Evolutionary conservation across 2,888 invertebrate genomes (phyloP).

Genomic region (Phaonia tiefii): DNA sequence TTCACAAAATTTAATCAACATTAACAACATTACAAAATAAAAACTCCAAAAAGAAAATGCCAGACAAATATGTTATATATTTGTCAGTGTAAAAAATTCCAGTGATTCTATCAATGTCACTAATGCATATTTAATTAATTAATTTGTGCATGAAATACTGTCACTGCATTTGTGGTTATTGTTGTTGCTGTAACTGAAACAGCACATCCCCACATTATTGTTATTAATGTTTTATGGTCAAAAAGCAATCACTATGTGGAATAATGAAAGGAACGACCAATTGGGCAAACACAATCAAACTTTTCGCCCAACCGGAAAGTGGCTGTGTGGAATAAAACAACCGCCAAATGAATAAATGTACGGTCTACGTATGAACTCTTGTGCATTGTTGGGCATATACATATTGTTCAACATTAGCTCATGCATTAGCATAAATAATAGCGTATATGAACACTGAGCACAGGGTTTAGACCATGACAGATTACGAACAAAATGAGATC

Average conservation of each 20-base stretch:
- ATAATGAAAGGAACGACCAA: conserved; percentile 15
- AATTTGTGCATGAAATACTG: conserved; percentile 51
- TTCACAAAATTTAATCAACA: too few relatives aligned
- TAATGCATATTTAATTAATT: conserved; percentile 63
- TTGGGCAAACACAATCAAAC: conserved; percentile 14
- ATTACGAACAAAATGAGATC: too few relatives aligned
- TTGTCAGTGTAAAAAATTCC: not conserved
- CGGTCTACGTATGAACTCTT: conserved; percentile 4
- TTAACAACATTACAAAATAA: too few relatives aligned
- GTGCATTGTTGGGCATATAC: too few relatives aligned
- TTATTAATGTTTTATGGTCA: not conserved
- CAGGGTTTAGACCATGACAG: too few relatives aligned
- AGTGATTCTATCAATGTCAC: conserved; percentile 59
- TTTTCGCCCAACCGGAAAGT: not conserved
- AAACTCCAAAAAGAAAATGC: not conserved
- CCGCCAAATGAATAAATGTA: conserved; percentile 9
- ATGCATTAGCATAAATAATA: too few relatives aligned
- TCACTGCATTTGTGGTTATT: too few relatives aligned
- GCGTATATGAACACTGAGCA: too few relatives aligned
- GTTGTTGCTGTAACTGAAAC: conserved; percentile 5
- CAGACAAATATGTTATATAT: conserved; percentile 22
- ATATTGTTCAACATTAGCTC: too few relatives aligned
- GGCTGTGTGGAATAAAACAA: too few relatives aligned
- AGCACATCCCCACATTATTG: not conserved
- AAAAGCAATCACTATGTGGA: not conserved